A percentile compares a stretch with the other conserved stretches of the same genome.
These are phyloP conservation scores for Lophotis ruficrista DNA, from an alignment of 2,113 vertebrate species.

Conservation along the genomic window DNA sequence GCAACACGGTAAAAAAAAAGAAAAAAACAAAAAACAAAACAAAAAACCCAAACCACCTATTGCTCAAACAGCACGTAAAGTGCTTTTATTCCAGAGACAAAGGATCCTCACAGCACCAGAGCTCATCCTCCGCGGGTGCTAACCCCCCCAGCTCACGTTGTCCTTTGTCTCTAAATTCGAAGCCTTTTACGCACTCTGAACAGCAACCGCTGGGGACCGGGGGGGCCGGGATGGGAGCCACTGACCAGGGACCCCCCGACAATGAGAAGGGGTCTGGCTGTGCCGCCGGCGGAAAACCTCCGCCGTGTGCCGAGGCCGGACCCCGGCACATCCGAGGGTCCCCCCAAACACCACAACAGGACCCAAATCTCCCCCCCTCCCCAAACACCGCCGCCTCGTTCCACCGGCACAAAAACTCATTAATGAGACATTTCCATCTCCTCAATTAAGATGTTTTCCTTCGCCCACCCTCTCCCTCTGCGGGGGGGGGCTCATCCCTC, in stretches of 20 bases:
- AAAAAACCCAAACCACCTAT: not conserved
- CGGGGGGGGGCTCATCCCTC: not conserved
- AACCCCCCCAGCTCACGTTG: not conserved
- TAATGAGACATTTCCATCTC: not conserved
- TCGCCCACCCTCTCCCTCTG: not conserved
- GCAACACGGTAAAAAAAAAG: not conserved
- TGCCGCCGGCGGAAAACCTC: not conserved
- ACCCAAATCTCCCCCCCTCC: not conserved
- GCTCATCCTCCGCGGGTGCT: not conserved
- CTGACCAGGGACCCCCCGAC: fast-evolving
- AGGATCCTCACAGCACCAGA: not conserved
- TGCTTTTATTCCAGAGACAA: not conserved
- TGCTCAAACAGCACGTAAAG: not conserved
- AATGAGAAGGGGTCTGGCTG: not conserved
- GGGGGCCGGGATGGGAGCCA: not conserved
- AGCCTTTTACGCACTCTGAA: not conserved
- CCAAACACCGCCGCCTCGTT: fast-evolving
- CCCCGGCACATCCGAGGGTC: not conserved
- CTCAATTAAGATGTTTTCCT: too few relatives aligned
- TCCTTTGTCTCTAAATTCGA: not conserved
- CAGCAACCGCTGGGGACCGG: not conserved
- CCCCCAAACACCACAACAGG: not conserved
- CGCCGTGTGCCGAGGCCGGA: fast-evolving
- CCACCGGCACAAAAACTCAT: not conserved
- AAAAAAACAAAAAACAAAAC: not conserved